Conservation (phyloP, 2,113 vertebrate species). For the Scomber japonicus region DNA sequence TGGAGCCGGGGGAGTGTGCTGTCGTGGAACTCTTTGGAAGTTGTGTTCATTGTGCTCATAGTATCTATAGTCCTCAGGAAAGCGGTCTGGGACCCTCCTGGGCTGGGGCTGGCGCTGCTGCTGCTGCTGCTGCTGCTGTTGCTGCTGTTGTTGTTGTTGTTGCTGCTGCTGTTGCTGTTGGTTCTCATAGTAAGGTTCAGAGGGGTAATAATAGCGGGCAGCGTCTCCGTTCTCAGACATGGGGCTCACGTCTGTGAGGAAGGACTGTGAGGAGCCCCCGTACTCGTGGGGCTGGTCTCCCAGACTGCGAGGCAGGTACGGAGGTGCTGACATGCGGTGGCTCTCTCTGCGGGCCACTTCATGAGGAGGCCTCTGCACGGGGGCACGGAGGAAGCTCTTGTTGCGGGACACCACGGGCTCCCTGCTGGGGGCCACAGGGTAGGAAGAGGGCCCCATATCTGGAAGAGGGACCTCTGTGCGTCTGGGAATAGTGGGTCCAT, state of each 20-base stretch:
- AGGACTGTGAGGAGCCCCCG: slow-evolving; percentile 91
- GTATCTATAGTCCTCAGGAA: slow-evolving; percentile 93
- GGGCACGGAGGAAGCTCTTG: slow-evolving; percentile 91
- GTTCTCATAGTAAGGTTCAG: slow-evolving; percentile 90
- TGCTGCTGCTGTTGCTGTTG: slow-evolving; percentile 66
- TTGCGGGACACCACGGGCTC: slow-evolving; percentile 89
- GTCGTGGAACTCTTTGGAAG: slow-evolving; percentile 88
- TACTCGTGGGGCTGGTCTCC: slow-evolving; percentile 93
- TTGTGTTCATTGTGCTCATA: slow-evolving; percentile 92
- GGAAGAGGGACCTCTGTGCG: slow-evolving; percentile 91
- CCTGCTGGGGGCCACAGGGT: slow-evolving; percentile 77
- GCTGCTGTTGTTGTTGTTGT: too few relatives aligned
- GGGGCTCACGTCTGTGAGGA: slow-evolving; percentile 87
- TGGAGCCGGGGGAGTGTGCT: slow-evolving; percentile 87
- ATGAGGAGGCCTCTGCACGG: slow-evolving; percentile 88
- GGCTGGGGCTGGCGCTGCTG: slow-evolving; percentile 70
- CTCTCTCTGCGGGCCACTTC: slow-evolving; percentile 93
- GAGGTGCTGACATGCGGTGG: slow-evolving; percentile 94
- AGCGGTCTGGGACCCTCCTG: slow-evolving; percentile 86
- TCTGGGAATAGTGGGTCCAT: slow-evolving; percentile 96
- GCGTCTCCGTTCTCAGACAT: slow-evolving; percentile 92
- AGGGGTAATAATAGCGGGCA: slow-evolving; percentile 87
- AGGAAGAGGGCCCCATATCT: slow-evolving; percentile 85
- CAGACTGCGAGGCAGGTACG: slow-evolving; percentile 90
- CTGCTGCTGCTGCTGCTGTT: too few relatives aligned